Percentiles rank a stretch among this genome's conserved stretches.
These are phyloP conservation scores for Lepidochitona cinerea DNA, from an alignment of 2,888 invertebrate species.

Conservation along the genomic window DNA sequence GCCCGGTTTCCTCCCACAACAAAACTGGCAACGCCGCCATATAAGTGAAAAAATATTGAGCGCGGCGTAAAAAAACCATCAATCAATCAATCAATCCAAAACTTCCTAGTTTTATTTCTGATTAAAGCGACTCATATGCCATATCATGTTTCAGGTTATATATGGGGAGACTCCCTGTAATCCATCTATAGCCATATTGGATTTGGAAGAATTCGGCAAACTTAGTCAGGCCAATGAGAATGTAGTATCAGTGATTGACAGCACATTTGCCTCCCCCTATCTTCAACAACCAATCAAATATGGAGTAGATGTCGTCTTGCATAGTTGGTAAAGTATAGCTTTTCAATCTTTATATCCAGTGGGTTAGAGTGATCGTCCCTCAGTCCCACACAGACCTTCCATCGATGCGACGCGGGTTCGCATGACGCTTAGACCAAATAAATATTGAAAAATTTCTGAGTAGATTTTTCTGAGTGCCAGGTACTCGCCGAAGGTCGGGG, in stretches of 20 bases:
- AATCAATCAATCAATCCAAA: background rate
- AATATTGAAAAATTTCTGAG: no score
- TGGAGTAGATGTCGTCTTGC: conserved; percentile 67
- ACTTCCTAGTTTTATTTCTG: background rate
- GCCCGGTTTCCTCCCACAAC: no score
- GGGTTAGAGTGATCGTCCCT: no score
- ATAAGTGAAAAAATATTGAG: background rate
- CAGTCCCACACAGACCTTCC: no score
- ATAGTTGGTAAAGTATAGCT: conserved; percentile 70
- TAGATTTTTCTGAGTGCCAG: no score
- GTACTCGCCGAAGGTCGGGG: no score
- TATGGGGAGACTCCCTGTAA: conserved; percentile 70
- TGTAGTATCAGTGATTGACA: conserved; percentile 64
- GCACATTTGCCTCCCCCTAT: conserved; percentile 68
- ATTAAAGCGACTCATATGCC: background rate
- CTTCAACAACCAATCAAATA: conserved; percentile 62
- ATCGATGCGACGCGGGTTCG: no score
- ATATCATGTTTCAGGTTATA: conserved; percentile 49
- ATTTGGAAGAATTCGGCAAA: conserved; percentile 61
- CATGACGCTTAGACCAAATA: no score
- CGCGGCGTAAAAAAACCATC: background rate
- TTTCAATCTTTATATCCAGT: no score
- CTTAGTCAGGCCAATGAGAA: conserved; percentile 42
- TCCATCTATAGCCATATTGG: conserved; percentile 65
- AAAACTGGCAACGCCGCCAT: no score